phyloP scores from a whole-genome alignment of 2,797 vertebrate genomes.

The Gymnodraco acuticeps region DNA sequence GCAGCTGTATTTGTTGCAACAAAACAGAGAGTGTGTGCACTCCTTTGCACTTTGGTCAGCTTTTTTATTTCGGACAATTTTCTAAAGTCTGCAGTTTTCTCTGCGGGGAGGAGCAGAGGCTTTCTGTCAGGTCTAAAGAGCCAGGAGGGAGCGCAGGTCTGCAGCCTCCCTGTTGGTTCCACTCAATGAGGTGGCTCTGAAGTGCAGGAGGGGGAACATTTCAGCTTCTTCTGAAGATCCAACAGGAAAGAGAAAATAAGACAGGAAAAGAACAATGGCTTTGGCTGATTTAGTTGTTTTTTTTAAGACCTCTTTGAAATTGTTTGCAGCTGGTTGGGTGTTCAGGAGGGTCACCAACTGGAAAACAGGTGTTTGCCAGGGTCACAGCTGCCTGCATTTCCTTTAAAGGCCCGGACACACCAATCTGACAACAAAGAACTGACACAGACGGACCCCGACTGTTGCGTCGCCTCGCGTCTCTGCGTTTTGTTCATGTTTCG shows the following conservation, averaged over 20 bases:
- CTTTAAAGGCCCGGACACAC: not conserved
- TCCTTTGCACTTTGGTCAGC: constrained; percentile 20
- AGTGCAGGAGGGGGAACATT: constrained; percentile 12
- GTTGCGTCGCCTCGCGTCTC: no score
- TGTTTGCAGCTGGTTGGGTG: constrained; percentile 18
- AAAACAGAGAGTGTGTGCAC: not conserved
- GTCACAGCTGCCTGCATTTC: constrained; percentile 5
- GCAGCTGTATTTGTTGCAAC: not conserved
- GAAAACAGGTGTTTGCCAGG: constrained; percentile 27
- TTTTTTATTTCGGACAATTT: constrained; percentile 37
- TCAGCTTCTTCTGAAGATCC: constrained; percentile 15
- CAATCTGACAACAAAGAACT: no score
- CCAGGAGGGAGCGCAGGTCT: constrained; percentile 32
- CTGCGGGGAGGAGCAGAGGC: constrained; percentile 19
- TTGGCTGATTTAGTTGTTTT: constrained; percentile 20
- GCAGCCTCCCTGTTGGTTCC: constrained; percentile 16
- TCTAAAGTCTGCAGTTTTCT: constrained; percentile 41
- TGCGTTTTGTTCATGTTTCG: no score
- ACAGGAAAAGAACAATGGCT: constrained; percentile 8
- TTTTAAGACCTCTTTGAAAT: constrained; percentile 24
- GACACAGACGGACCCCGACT: no score
- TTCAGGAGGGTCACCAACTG: constrained; percentile 23
- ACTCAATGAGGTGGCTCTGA: constrained; percentile 22
- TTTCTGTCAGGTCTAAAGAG: constrained; percentile 44
- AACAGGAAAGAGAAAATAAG: constrained; percentile 14